phyloP scores from a whole-genome alignment of 2,113 vertebrate species.

The Peromyscus leucopus region DNA sequence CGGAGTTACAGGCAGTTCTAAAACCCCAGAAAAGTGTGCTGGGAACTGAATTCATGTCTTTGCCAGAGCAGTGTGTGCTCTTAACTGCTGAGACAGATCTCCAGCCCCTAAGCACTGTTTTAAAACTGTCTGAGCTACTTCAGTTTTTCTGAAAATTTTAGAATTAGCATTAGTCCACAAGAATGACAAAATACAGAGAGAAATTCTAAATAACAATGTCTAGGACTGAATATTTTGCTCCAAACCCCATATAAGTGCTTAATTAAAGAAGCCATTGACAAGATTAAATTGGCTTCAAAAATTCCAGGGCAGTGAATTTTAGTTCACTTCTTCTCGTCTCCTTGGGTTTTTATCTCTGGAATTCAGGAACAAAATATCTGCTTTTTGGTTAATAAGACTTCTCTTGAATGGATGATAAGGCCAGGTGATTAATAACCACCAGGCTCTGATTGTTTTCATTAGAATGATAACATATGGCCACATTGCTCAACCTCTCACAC shows the following conservation, averaged over 20 bases:
- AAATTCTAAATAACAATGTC: neutral
- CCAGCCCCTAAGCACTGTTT: too few relatives aligned
- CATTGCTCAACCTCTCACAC: conserved; percentile 59
- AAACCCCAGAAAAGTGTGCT: neutral
- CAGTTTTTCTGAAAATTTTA: neutral
- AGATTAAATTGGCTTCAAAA: conserved; percentile 35
- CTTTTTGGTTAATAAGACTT: conserved; percentile 84
- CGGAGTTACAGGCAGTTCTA: neutral
- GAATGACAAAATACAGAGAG: neutral
- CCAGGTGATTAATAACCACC: conserved; percentile 85
- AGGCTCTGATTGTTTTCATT: conserved; percentile 83
- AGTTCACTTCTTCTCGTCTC: conserved; percentile 80
- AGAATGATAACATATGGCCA: conserved; percentile 71
- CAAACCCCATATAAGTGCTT: neutral
- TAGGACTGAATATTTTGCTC: neutral
- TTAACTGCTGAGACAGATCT: neutral
- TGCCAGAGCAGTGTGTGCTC: neutral
- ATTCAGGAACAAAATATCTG: conserved; percentile 85
- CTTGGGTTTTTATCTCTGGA: conserved; percentile 83
- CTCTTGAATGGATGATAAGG: conserved; percentile 83
- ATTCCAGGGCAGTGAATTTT: conserved; percentile 72
- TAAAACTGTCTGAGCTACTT: conserved; percentile 2
- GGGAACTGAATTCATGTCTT: neutral
- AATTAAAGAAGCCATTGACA: conserved; percentile 35
- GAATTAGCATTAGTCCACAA: neutral